phyloP scores from a whole-genome alignment of 2,797 vertebrate genomes.

The Mionectes olivaceus region DNA sequence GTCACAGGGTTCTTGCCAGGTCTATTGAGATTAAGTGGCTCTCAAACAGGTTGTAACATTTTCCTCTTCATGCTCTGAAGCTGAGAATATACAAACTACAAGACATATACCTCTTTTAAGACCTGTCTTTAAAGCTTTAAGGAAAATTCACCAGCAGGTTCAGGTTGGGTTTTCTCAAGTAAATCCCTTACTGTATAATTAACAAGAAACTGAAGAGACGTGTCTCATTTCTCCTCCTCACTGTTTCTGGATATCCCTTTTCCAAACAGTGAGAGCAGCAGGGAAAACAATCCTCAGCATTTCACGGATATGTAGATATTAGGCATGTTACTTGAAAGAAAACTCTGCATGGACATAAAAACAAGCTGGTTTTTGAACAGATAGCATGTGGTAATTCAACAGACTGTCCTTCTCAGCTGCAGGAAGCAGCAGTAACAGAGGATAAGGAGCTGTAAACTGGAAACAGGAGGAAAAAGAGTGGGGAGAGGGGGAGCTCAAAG shows the following conservation, averaged over 20 bases:
- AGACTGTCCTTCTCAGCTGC: neutral
- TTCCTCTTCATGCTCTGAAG: neutral
- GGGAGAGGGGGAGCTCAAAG: neutral
- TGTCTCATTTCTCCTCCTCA: neutral
- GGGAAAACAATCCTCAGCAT: neutral
- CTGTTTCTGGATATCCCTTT: neutral
- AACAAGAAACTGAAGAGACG: neutral
- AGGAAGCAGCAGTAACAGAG: neutral
- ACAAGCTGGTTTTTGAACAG: neutral
- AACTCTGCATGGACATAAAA: neutral
- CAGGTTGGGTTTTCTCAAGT: neutral
- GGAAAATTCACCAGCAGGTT: neutral
- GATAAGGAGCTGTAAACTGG: neutral
- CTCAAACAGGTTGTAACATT: neutral
- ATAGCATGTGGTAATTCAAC: neutral
- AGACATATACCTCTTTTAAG: neutral
- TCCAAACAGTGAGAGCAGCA: neutral
- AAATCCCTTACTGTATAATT: neutral
- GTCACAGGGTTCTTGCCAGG: accelerated
- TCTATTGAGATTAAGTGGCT: neutral
- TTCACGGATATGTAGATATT: neutral
- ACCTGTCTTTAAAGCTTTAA: neutral
- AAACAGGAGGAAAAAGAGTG: neutral
- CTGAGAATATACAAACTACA: neutral
- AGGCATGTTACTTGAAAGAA: neutral